These are phyloP conservation scores for Cygnus atratus DNA, from an alignment of 2,113 vertebrate species.

Conservation along the genomic window DNA sequence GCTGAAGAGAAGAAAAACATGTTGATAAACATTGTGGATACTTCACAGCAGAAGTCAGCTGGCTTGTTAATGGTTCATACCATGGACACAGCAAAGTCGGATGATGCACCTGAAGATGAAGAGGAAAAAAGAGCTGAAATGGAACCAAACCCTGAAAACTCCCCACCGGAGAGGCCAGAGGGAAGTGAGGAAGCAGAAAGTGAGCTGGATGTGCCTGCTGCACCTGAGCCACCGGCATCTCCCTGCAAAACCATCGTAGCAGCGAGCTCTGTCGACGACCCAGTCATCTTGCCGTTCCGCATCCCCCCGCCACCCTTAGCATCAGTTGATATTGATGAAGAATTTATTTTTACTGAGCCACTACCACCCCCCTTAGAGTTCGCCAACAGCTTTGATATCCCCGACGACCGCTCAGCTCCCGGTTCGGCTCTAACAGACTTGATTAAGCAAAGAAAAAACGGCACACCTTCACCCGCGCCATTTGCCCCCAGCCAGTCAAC, in stretches of 20 bases:
- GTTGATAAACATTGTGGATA: slow-evolving; percentile 82
- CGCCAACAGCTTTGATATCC: slow-evolving; percentile 96
- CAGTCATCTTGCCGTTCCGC: slow-evolving; percentile 89
- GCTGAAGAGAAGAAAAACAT: slow-evolving; percentile 88
- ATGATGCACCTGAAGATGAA: slow-evolving; percentile 70
- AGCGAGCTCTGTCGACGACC: slow-evolving; percentile 87
- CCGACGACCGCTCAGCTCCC: slow-evolving; percentile 84
- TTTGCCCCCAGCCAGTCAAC: slow-evolving; percentile 74
- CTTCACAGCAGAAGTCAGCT: slow-evolving; percentile 85
- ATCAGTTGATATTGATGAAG: slow-evolving; percentile 94
- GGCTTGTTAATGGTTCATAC: slow-evolving; percentile 96
- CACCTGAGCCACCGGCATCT: slow-evolving; percentile 67
- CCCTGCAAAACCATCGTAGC: slow-evolving; percentile 85
- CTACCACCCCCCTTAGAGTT: slow-evolving; percentile 96
- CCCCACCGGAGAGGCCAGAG: slow-evolving; percentile 76
- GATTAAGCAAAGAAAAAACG: slow-evolving; percentile 83
- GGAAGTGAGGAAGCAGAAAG: slow-evolving; percentile 73
- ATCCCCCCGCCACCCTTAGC: slow-evolving; percentile 93
- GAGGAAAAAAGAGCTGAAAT: slow-evolving; percentile 68
- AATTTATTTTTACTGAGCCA: slow-evolving; percentile 93
- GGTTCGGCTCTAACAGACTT: slow-evolving; percentile 78
- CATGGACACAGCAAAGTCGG: slow-evolving; percentile 67
- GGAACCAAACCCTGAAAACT: slow-evolving; percentile 65
- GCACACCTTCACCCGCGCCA: slow-evolving; percentile 64
- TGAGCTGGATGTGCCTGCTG: slow-evolving; percentile 65